Conservation (phyloP, 2,888 invertebrate species). For the Sisyra nigra region DNA sequence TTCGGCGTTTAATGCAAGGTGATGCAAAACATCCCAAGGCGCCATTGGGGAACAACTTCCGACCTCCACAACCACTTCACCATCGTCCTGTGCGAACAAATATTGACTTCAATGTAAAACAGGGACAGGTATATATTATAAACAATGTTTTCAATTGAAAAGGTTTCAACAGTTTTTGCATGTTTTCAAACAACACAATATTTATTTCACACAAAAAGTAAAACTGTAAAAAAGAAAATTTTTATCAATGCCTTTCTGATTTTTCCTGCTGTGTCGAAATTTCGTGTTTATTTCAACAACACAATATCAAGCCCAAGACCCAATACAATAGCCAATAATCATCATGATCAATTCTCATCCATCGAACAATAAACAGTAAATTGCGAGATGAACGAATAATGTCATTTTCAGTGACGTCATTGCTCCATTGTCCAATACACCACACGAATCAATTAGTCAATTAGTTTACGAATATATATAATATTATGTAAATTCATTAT, state of each 20-base stretch:
- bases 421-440: neutral
- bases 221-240: no score
- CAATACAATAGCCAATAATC: no score
- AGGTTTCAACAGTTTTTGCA: neutral
- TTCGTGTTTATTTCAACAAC: no score
- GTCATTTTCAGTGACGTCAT: no score
- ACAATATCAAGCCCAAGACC: no score
- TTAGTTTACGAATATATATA: slow-evolving; percentile 8
- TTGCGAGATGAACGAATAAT: neutral
- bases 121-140: slow-evolving; percentile 32
- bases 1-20: slow-evolving; percentile 78
- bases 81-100: slow-evolving; percentile 91
- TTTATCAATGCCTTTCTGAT: no score
- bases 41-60: slow-evolving; percentile 86
- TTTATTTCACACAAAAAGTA: neutral
- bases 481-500: no score
- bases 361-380: neutral
- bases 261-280: no score
- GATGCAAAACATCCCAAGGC: slow-evolving; percentile 75
- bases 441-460: slow-evolving; percentile 9
- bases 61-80: slow-evolving; percentile 84
- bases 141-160: neutral
- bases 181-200: neutral
- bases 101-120: slow-evolving; percentile 83
- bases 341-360: neutral